Percentiles rank a stretch among this genome's conserved stretches.
phyloP scores from a whole-genome alignment of 2,888 invertebrate species.

The Panopea generosa region DNA sequence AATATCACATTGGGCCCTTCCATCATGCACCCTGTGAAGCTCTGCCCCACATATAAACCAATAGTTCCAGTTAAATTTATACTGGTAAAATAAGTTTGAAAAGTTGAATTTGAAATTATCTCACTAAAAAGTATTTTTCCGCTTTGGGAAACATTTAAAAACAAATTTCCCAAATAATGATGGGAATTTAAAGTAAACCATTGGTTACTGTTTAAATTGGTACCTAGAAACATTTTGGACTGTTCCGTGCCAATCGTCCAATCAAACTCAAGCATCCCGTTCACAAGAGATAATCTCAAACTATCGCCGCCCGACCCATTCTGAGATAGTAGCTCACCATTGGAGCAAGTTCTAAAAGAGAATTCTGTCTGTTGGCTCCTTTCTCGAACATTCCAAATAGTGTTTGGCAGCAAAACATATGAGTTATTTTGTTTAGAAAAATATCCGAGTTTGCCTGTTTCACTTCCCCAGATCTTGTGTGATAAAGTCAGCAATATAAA shows the following conservation, averaged over 20 bases:
- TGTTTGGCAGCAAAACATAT: slow-evolving; percentile 44
- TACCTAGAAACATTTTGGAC: slow-evolving; percentile 34
- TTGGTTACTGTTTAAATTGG: slow-evolving; percentile 60
- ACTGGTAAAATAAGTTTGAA: slow-evolving; percentile 56
- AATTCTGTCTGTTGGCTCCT: slow-evolving; percentile 59
- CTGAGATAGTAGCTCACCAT: slow-evolving; percentile 65
- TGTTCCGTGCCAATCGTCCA: slow-evolving; percentile 49
- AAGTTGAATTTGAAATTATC: slow-evolving; percentile 67
- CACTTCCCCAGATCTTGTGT: slow-evolving; percentile 6
- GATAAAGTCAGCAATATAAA: slow-evolving; percentile 17
- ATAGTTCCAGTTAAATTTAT: slow-evolving; percentile 55
- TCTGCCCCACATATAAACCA: slow-evolving; percentile 62
- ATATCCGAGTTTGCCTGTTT: slow-evolving; percentile 53
- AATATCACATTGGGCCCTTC: slow-evolving; percentile 70
- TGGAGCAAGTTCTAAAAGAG: slow-evolving; percentile 67
- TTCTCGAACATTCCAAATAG: slow-evolving; percentile 47
- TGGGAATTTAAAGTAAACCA: slow-evolving; percentile 63
- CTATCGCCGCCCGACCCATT: slow-evolving; percentile 57
- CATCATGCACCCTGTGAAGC: slow-evolving; percentile 69
- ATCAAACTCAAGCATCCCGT: slow-evolving; percentile 62
- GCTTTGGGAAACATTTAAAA: slow-evolving; percentile 56
- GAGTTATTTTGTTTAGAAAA: slow-evolving; percentile 62
- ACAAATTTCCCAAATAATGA: slow-evolving; percentile 58
- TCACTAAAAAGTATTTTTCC: slow-evolving; percentile 40
- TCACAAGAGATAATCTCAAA: slow-evolving; percentile 56